Evolutionary conservation across 92 coral and sea anemone species (phyloP).

Genomic region (Actinostola sp.): DNA sequence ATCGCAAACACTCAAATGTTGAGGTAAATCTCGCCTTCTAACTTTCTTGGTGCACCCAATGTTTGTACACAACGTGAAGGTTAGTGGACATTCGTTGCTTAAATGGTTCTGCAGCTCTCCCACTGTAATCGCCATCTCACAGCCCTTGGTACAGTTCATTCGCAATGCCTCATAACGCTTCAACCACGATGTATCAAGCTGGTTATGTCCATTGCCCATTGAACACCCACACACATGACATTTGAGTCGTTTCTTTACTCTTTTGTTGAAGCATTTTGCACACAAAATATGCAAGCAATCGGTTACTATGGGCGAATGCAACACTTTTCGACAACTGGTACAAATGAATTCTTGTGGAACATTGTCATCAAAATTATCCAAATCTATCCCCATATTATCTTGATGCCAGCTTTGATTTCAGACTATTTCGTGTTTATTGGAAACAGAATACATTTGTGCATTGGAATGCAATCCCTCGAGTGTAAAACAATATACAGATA

Average conservation of each 20-base stretch:
- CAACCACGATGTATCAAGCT: slow-evolving; percentile 65
- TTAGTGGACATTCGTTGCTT: slow-evolving; percentile 58
- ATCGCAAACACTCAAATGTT: slow-evolving; percentile 70
- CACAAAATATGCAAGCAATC: slow-evolving; percentile 81
- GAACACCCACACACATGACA: slow-evolving; percentile 77
- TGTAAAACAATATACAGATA: slow-evolving; percentile 16
- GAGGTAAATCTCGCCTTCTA: slow-evolving; percentile 59
- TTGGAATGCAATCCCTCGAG: not conserved
- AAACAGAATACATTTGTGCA: too few relatives aligned
- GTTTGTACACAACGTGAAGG: slow-evolving; percentile 77
- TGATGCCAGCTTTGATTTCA: not conserved
- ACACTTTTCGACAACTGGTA: slow-evolving; percentile 79
- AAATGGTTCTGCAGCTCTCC: slow-evolving; percentile 67
- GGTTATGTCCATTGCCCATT: slow-evolving; percentile 37
- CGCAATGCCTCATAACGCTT: slow-evolving; percentile 57
- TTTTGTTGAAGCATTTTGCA: slow-evolving; percentile 75
- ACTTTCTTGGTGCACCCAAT: slow-evolving; percentile 74
- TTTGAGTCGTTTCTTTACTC: slow-evolving; percentile 54
- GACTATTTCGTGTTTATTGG: too few relatives aligned
- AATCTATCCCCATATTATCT: slow-evolving; percentile 75
- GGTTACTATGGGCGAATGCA: slow-evolving; percentile 69
- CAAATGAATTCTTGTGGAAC: slow-evolving; percentile 80
- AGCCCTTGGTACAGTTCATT: slow-evolving; percentile 89
- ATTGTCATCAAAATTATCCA: slow-evolving; percentile 73
- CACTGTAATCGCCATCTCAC: slow-evolving; percentile 54